Conservation (phyloP, 2,113 vertebrate genomes). For the Maccullochella peelii region DNA sequence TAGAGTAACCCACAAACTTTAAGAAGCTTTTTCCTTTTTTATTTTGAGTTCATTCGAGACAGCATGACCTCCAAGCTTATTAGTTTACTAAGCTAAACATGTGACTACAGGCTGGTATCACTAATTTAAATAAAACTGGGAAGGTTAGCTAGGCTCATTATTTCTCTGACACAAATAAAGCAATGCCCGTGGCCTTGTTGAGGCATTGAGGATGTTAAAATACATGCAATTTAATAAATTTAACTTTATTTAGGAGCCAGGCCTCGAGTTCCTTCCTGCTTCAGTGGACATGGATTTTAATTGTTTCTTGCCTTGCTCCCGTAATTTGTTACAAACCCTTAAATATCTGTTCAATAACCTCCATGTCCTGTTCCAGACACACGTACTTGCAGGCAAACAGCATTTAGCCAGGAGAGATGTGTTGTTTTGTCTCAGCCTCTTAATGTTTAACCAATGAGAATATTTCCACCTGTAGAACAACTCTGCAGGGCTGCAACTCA, state of each 20-base stretch:
- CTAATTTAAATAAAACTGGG: neutral
- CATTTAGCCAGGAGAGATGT: neutral
- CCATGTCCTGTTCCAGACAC: neutral
- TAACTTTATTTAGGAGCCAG: neutral
- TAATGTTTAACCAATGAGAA: neutral
- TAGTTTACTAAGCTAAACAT: neutral
- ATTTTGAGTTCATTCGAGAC: neutral
- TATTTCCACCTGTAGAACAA: neutral
- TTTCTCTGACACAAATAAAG: conserved; percentile 8
- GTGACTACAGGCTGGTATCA: neutral
- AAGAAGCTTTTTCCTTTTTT: neutral
- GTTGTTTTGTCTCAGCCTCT: neutral
- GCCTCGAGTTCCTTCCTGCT: neutral
- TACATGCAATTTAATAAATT: neutral
- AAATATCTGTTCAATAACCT: neutral
- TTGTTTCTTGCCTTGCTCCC: neutral
- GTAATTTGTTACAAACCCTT: neutral
- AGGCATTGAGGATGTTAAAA: neutral
- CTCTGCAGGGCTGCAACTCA: neutral
- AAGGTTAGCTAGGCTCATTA: neutral
- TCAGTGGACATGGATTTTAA: neutral
- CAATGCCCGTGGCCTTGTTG: neutral
- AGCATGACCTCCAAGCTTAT: neutral
- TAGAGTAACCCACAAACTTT: neutral
- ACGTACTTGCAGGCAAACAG: neutral